Evolutionary conservation across 1,140 invertebrate species (phyloP).

Genomic region (Sitobion miscanthi): DNA sequence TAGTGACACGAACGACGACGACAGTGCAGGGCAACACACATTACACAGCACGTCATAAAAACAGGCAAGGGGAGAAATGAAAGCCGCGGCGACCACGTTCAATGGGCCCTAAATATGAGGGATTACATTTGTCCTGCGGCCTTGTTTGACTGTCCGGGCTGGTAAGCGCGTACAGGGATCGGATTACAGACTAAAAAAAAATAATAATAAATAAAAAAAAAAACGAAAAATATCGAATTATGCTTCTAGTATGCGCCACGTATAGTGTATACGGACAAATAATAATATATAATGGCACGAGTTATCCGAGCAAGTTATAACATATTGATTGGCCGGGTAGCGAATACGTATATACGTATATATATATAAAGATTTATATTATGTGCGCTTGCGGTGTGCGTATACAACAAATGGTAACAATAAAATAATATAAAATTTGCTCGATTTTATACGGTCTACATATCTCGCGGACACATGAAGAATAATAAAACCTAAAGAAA

Average conservation of each 20-base stretch:
- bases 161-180: slow-evolving; percentile 37
- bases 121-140: slow-evolving; percentile 56
- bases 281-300: slow-evolving; percentile 21
- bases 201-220: not conserved
- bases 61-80: not conserved
- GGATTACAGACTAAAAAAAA: slow-evolving; percentile 22
- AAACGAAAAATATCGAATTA: slow-evolving; percentile 51
- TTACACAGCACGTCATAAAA: not conserved
- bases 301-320: not conserved
- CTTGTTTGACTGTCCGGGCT: slow-evolving; percentile 45
- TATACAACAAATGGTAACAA: not conserved
- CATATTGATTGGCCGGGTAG: slow-evolving; percentile 5
- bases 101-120: slow-evolving; percentile 21
- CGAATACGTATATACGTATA: not conserved
- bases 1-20: not conserved
- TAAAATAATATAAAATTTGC: not conserved
- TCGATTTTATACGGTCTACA: not conserved
- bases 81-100: not conserved
- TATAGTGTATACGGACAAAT: not conserved
- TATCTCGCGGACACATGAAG: not conserved
- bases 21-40: not conserved
- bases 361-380: not conserved
- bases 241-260: not conserved
- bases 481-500: not conserved
- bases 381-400: not conserved